A percentile compares a stretch with the other conserved stretches of the same genome.
phyloP scores from a whole-genome alignment of 92 coral and sea anemone species.

The Scolanthus callimorphus region DNA sequence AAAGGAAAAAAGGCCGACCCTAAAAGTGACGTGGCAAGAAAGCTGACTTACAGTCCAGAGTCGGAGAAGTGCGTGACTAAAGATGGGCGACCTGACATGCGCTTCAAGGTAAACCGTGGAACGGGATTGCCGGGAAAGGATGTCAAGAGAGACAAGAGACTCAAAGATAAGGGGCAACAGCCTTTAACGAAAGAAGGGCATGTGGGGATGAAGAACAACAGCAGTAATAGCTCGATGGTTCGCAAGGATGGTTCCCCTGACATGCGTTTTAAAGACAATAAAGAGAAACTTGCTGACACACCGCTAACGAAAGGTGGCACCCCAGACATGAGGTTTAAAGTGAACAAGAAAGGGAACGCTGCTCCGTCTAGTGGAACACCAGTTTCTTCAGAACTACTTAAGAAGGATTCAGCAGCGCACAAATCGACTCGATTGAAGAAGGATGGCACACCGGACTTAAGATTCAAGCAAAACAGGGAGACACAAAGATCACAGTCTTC shows the following conservation, averaged over 20 bases:
- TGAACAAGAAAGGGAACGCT: not conserved
- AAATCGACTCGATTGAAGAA: no score
- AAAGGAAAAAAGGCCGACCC: not conserved
- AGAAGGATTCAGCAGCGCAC: not conserved
- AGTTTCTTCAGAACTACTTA: not conserved
- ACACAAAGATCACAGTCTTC: not conserved
- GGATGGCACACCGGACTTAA: not conserved
- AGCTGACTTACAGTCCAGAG: not conserved
- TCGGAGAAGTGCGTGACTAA: not conserved
- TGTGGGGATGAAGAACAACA: not conserved
- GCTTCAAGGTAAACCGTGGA: not conserved
- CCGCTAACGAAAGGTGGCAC: not conserved
- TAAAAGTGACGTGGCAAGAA: not conserved
- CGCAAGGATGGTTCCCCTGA: not conserved
- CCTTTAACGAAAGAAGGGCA: not conserved
- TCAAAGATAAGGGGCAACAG: not conserved
- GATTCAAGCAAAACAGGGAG: no score
- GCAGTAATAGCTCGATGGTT: not conserved
- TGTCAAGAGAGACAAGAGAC: not conserved
- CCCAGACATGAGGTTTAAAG: not conserved
- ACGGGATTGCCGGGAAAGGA: not conserved
- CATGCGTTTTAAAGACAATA: not conserved
- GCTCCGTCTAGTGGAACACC: not conserved
- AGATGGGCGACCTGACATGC: not conserved
- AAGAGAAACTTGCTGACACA: no score